Evolutionary conservation across 2,113 vertebrate genomes (phyloP), one percentile per base, ranked within the genome.

Genomic region (Python bivittatus): DNA sequence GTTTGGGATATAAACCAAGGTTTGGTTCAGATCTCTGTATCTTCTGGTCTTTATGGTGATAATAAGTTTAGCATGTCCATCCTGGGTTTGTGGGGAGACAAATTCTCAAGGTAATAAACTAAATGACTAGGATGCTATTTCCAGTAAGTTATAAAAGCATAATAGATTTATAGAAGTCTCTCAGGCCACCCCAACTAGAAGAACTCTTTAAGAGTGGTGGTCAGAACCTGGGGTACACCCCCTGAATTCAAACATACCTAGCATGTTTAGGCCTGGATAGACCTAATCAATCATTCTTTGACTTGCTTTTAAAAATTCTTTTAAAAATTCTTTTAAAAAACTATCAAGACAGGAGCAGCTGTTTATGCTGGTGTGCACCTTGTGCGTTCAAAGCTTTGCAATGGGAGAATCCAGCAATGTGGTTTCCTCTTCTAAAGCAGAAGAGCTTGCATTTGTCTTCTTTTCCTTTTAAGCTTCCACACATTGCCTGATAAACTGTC

Each of bases 401-500:
- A 25, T 53, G 85, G n/a, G 64, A 58, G 86, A 86, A 27, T 12
- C 94, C 58, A 91, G 64, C 60, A 95, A 88, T 27, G 54, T 0
- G 86, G 25, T 93, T 88, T 95, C 93, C 92, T 92, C 3, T 38
- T 54, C 64, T 3, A 3, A 92, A 94, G 57, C 38, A 6, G 3
- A 20, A 83, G 38, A 48, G 17, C 52, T 44, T 33, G 48, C 38
- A 85, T 85, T 53, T 79, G 54, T 93, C 92, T 68, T 95, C 94
- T 86, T 97, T 89, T 92, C 94, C 68, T 48, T 95, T 85, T 94
- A 96, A 97, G 95, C 93, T 90, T 96, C 85, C 68, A 64, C 84
- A 57, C 61, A 85, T 91, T 94, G 90, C 56, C 38, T 38, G 10
- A 96, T 94, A 93, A 96, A 90, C 96, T 97, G 97, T 97, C 98